phyloP scores from a whole-genome alignment of 35 echinoderm and acorn worm species.

The Apostichopus parvimensis region DNA sequence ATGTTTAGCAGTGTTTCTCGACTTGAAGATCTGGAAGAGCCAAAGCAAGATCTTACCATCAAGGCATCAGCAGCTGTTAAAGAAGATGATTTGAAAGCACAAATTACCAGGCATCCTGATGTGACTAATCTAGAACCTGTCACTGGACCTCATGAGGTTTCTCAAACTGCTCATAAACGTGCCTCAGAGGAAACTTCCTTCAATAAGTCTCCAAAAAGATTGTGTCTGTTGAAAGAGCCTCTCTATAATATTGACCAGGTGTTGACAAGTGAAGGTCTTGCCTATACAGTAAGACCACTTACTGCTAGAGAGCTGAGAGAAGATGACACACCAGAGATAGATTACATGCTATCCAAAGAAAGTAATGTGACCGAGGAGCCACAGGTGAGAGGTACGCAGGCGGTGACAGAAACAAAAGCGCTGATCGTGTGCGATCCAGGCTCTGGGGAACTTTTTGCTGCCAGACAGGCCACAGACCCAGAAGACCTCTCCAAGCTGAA shows the following conservation, averaged over 20 bases:
- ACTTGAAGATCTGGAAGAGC: neutral
- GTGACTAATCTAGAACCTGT: too few species aligned
- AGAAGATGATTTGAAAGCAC: too few species aligned
- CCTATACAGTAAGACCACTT: conserved; percentile 66
- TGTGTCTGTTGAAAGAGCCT: neutral
- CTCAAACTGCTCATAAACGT: neutral
- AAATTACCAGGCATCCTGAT: too few species aligned
- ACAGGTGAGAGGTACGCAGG: conserved; percentile 47
- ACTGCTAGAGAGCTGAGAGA: neutral
- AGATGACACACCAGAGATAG: conserved; percentile 22
- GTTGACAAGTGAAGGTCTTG: conserved; percentile 74
- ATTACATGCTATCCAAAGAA: conserved; percentile 51
- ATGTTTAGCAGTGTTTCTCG: conserved; percentile 32
- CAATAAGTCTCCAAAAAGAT: neutral
- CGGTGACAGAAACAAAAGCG: conserved; percentile 27
- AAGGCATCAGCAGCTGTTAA: too few species aligned
- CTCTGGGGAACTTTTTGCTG: conserved; percentile 59
- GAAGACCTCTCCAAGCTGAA: conserved; percentile 46
- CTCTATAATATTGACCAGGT: conserved; percentile 14
- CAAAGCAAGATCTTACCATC: too few species aligned
- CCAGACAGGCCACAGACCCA: conserved; percentile 63
- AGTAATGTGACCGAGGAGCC: conserved; percentile 35
- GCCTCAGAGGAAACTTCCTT: neutral
- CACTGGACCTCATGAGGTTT: neutral
- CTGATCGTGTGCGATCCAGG: conserved; percentile 54